Evolutionary conservation across 1,140 invertebrate genomes (phyloP).

Genomic region (Drosophila seguyi): DNA sequence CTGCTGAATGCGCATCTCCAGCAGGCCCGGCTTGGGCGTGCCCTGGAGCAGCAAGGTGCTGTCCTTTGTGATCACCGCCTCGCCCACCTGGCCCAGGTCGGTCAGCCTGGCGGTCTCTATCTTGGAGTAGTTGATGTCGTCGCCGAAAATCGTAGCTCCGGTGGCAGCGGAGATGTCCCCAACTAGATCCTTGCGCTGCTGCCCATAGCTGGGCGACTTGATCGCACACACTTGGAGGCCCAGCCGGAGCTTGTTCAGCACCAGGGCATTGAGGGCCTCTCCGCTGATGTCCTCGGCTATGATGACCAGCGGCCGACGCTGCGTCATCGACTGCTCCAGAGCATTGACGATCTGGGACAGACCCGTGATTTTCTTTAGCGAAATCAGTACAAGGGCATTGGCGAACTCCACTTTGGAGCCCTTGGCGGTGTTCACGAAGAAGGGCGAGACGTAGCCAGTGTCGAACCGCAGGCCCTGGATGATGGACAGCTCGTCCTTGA

Average conservation of each 20-base stretch:
- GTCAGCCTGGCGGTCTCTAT: conserved; percentile 95
- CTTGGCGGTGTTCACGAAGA: conserved; percentile 99
- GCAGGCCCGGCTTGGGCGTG: conserved; percentile 93
- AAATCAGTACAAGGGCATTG: conserved; percentile 96
- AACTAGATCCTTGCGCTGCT: conserved; percentile 98
- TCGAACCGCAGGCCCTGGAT: conserved; percentile 99
- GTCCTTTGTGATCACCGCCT: conserved; percentile 98
- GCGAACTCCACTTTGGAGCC: conserved; percentile 99
- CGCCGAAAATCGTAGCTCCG: conserved; percentile 98
- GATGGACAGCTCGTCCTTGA: conserved; percentile 97
- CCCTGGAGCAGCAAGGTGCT: conserved; percentile 97
- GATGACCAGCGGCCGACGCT: conserved; percentile 97
- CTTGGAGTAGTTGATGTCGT: conserved; percentile 98
- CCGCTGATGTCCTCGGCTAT: conserved; percentile 99
- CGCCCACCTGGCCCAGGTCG: conserved; percentile 97
- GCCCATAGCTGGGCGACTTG: conserved; percentile 99
- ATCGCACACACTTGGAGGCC: conserved; percentile 98
- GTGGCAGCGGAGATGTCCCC: conserved; percentile 99
- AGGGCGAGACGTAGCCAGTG: conserved; percentile 99
- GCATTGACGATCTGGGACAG: conserved; percentile 98
- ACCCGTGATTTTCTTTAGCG: conserved; percentile 98
- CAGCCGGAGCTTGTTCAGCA: conserved; percentile 98
- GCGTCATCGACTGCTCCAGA: conserved; percentile 96
- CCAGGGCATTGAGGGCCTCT: conserved; percentile 98
- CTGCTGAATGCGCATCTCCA: conserved; percentile 95